These are phyloP conservation scores for Plebejus anna DNA, from an alignment of 2,888 invertebrate genomes.

Conservation along the genomic window DNA sequence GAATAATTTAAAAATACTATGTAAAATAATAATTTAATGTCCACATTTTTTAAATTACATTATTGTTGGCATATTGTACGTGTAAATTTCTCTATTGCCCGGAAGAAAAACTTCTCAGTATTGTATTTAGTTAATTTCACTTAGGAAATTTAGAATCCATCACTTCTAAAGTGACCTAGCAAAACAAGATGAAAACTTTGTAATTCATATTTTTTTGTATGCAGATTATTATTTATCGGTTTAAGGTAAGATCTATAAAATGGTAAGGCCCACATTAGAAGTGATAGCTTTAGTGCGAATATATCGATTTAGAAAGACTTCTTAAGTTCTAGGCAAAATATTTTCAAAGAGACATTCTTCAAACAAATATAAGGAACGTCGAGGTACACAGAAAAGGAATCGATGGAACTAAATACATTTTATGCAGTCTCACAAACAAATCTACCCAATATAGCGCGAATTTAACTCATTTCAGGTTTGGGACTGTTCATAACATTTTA, in stretches of 20 bases:
- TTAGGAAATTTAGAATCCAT: background rate
- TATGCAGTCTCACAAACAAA: constrained; percentile 18
- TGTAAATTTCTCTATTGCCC: background rate
- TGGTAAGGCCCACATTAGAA: background rate
- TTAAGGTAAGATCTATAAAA: background rate
- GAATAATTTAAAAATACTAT: background rate
- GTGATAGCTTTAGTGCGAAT: background rate
- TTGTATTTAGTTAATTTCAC: background rate
- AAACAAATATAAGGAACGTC: constrained; percentile 5
- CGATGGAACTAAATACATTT: constrained; percentile 2
- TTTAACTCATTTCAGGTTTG: background rate
- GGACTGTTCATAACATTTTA: background rate
- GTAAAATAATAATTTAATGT: constrained; percentile 2
- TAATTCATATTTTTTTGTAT: background rate
- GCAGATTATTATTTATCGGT: background rate
- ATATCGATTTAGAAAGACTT: constrained; percentile 6
- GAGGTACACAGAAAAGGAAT: constrained; percentile 3
- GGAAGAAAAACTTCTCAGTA: background rate
- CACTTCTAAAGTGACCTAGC: background rate
- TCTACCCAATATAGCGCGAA: background rate
- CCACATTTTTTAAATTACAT: background rate
- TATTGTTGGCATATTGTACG: background rate
- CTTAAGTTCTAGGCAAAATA: constrained; percentile 3
- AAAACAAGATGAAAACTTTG: background rate
- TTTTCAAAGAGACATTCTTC: background rate